Conservation (phyloP, 1,140 invertebrate species). For the Heterodera schachtii region DNA sequence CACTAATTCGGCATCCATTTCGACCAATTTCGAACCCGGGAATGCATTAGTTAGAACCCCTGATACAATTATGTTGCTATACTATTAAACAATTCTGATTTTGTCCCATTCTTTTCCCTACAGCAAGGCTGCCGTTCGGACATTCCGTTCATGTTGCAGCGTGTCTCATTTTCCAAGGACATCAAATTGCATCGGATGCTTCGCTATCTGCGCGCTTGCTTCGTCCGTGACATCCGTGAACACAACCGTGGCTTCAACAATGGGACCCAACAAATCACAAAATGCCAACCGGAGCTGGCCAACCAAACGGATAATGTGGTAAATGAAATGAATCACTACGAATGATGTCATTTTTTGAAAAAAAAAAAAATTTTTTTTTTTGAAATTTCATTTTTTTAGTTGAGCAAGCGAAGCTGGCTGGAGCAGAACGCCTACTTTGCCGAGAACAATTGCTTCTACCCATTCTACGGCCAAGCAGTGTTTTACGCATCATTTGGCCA, state of each 20-base stretch:
- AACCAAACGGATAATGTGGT: background rate
- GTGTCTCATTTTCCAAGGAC: background rate
- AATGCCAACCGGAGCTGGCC: background rate
- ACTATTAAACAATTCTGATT: background rate
- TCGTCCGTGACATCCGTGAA: background rate
- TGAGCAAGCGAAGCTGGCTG: background rate
- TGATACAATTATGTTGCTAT: too few relatives aligned
- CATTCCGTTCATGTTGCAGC: background rate
- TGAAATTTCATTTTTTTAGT: background rate
- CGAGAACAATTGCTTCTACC: background rate
- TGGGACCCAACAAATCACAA: background rate
- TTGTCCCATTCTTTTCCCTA: background rate
- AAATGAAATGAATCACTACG: background rate
- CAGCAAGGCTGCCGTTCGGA: background rate
- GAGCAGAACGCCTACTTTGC: background rate
- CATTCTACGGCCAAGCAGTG: background rate
- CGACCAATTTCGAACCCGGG: too few relatives aligned
- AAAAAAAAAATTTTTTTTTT: too few relatives aligned
- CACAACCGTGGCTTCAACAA: too few relatives aligned
- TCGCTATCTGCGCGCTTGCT: background rate
- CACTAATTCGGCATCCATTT: too few relatives aligned
- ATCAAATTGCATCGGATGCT: background rate
- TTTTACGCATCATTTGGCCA: background rate
- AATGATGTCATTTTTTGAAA: too few relatives aligned
- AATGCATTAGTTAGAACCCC: too few relatives aligned